Base-by-base conservation (phyloP, 1,140 invertebrate genomes). In the Hycleus cichorii region DNA sequence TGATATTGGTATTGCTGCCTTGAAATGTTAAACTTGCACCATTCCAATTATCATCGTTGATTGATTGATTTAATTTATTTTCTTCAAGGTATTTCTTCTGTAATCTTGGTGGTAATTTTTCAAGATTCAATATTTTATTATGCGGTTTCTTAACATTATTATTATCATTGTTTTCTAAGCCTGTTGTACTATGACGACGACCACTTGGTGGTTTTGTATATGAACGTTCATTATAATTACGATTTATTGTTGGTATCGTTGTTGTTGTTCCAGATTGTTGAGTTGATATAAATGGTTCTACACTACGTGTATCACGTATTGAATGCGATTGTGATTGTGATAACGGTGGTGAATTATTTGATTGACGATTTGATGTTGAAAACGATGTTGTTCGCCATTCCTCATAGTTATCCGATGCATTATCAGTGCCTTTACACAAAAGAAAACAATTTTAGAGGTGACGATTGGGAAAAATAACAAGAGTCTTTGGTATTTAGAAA, bases 141-240 rank as follows among this genome's bases (percentile, higher is more conserved):
- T 49, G 46, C 56, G 58, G 43, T 46, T 58, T 61, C 60, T 71
- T 77, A 18, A 18, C 2, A 49, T 74, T 74, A 52, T 57, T 60
- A n/a, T 4, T 42, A 25, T 47, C 18, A 7, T 25, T 24, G 4
- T 47, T 3, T 53, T 77, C 71, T 32, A 70, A 67, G 1, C 75
- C 72, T 39, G 77, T 73, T 32, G 70, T 71, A 57, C 71, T 69
- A 46, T 74, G 69, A 24, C 74, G 60, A 53, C 79, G 72, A 6
- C 80, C 80, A n/a, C 76, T 77, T 2, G 80, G 77, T 52, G 81
- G 80, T 63, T 81, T 81, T 11, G 75, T 69, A 59, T 75, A 76
- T 63, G 75, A 72, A 62, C 80, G 80, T 25, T 62, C 54, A 26
- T 61, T 58, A 45, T 63, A 64, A 58, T 62, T 60, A 39, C 59